Conservation (phyloP, 2,888 invertebrate species). For the Parnassius apollo region DNA sequence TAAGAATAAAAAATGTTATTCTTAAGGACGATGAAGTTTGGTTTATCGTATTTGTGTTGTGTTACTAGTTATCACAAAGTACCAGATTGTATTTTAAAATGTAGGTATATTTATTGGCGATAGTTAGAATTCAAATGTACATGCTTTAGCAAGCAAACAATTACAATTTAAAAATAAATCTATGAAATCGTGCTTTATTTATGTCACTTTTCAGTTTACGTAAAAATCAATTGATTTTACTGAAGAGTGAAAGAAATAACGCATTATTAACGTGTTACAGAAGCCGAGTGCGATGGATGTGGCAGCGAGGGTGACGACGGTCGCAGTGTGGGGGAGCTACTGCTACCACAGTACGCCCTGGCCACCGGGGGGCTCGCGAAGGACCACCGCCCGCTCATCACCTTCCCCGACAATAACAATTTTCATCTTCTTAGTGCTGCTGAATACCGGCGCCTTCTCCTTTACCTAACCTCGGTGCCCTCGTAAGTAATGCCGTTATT, state of each 20-base stretch:
- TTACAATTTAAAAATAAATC: no score
- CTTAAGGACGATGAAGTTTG: no score
- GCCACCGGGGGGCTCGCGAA: constrained; percentile 96
- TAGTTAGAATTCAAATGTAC: no score
- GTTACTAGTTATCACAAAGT: no score
- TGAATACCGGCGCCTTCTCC: constrained; percentile 94
- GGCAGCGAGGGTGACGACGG: constrained; percentile 83
- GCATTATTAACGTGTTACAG: constrained; percentile 46
- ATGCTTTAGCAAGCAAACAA: no score
- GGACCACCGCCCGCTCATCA: constrained; percentile 95
- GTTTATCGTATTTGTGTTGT: no score
- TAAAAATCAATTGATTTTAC: no score
- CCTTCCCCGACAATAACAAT: constrained; percentile 96
- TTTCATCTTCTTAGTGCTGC: constrained; percentile 90
- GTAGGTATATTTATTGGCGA: no score
- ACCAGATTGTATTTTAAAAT: no score
- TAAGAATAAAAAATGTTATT: no score
- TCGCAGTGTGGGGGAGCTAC: constrained; percentile 91
- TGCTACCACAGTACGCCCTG: constrained; percentile 94
- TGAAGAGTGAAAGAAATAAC: background rate
- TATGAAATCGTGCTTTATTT: no score
- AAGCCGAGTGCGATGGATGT: constrained; percentile 78
- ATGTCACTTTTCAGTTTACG: no score
- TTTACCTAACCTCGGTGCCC: constrained; percentile 97
- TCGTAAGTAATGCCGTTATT: constrained; percentile 85